phyloP scores from a whole-genome alignment of 2,888 invertebrate genomes.

The Aphidius colemani region DNA sequence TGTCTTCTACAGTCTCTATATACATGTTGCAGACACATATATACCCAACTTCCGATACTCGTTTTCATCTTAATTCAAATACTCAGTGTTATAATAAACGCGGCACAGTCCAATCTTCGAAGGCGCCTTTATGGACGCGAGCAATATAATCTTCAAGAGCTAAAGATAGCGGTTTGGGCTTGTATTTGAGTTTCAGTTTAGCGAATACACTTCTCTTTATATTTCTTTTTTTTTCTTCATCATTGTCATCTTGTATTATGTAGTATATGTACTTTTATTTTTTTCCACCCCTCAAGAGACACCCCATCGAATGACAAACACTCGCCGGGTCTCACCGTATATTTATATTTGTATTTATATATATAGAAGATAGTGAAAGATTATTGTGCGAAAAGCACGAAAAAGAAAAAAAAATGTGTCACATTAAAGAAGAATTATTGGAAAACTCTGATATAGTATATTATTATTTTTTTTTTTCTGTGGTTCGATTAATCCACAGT shows the following conservation, averaged over 20 bases:
- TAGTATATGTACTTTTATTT: background rate
- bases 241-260: too few species aligned
- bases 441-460: slow-evolving; percentile 28
- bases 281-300: slow-evolving; percentile 13
- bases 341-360: slow-evolving; percentile 8
- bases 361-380: slow-evolving; percentile 34
- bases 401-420: slow-evolving; percentile 41
- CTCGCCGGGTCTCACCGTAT: slow-evolving; percentile 37
- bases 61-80: slow-evolving; percentile 51
- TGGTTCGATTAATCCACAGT: slow-evolving; percentile 34
- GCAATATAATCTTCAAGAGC: slow-evolving; percentile 25
- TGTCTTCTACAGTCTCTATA: slow-evolving; percentile 11
- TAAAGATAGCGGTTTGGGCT: background rate
- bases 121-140: slow-evolving; percentile 50
- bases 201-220: background rate
- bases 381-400: slow-evolving; percentile 44
- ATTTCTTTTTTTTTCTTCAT: background rate
- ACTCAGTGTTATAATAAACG: slow-evolving; percentile 52
- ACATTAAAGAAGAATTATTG: slow-evolving; percentile 58
- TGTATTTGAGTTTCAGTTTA: too few species aligned
- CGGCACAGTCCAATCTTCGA: slow-evolving; percentile 50
- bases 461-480: background rate
- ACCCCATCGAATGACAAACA: slow-evolving; percentile 37
- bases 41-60: slow-evolving; percentile 51
- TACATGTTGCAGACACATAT: slow-evolving; percentile 9